Conservation (phyloP, 2,797 vertebrate genomes). For the Tapirus indicus region DNA sequence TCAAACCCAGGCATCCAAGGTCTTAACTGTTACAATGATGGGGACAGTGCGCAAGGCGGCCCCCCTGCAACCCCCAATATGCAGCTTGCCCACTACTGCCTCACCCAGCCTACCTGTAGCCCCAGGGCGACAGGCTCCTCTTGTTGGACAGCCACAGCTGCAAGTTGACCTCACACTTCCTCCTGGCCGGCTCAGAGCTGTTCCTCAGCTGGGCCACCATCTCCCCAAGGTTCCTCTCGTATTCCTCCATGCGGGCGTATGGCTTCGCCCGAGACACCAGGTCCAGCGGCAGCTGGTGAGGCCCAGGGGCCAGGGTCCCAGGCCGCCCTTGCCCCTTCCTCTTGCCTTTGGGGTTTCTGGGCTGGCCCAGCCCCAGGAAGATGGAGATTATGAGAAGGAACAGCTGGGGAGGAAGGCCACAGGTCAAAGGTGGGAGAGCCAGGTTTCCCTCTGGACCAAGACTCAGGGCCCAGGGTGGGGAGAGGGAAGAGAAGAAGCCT, state of each 20-base stretch:
- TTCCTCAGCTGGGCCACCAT: conserved; percentile 92
- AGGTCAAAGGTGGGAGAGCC: conserved; percentile 9
- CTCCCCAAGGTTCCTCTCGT: conserved; percentile 91
- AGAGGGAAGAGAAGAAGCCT: not conserved
- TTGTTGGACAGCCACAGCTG: conserved; percentile 93
- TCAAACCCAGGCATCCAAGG: not conserved
- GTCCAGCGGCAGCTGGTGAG: conserved; percentile 83
- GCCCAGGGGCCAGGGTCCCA: conserved; percentile 74
- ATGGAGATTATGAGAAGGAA: conserved; percentile 87
- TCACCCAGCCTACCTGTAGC: conserved; percentile 90
- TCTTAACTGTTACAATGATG: not conserved
- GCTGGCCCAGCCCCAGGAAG: conserved; percentile 83
- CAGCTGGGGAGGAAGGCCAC: conserved; percentile 83
- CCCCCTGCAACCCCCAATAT: rapidly evolving
- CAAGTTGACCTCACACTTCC: conserved; percentile 91
- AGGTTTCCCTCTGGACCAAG: not conserved
- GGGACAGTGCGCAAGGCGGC: too few species aligned
- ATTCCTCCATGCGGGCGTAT: conserved; percentile 89
- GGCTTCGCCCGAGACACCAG: conserved; percentile 86
- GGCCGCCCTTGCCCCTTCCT: conserved; percentile 81
- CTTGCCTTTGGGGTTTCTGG: conserved; percentile 85
- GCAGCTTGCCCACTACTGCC: rapidly evolving
- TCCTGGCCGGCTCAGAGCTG: conserved; percentile 87
- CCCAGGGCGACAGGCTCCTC: conserved; percentile 93
- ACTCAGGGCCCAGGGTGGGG: not conserved